Percentiles rank a stretch among this genome's conserved stretches.
Conservation (phyloP, 1,140 invertebrate species). For the Galendromus occidentalis region DNA sequence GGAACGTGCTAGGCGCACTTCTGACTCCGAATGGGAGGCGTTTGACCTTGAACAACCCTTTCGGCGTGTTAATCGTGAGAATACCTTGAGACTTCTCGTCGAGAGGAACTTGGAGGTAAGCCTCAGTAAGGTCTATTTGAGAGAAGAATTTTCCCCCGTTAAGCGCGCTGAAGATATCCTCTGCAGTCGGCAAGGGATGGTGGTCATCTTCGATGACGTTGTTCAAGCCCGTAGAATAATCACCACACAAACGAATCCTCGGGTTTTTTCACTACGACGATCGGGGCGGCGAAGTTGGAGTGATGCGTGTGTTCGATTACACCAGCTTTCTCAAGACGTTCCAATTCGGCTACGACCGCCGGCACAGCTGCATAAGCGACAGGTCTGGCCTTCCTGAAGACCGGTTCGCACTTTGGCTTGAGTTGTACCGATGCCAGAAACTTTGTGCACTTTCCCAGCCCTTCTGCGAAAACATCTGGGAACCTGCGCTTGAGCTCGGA, state of each 20-base stretch:
- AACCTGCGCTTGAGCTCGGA: too few relatives aligned
- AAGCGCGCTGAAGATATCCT: neutral
- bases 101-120: neutral
- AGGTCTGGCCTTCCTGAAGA: too few relatives aligned
- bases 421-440: too few relatives aligned
- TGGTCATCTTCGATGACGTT: neutral
- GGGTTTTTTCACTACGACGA: neutral
- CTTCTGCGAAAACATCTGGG: too few relatives aligned
- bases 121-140: neutral
- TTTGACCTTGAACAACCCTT: neutral
- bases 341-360: too few relatives aligned
- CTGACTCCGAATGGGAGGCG: too few relatives aligned
- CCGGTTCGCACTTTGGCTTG: too few relatives aligned
- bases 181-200: neutral
- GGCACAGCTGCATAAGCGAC: too few relatives aligned
- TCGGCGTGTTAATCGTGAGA: neutral
- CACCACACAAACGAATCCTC: neutral
- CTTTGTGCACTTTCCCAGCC: too few relatives aligned
- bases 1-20: too few relatives aligned
- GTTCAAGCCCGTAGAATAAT: neutral
- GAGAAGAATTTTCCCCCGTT: neutral
- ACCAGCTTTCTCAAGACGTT: neutral
- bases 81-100: neutral
- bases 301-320: neutral
- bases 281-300: neutral